A percentile compares a stretch with the other conserved stretches of the same genome.
phyloP scores from a whole-genome alignment of 2,888 invertebrate species.

The Aelia acuminata region DNA sequence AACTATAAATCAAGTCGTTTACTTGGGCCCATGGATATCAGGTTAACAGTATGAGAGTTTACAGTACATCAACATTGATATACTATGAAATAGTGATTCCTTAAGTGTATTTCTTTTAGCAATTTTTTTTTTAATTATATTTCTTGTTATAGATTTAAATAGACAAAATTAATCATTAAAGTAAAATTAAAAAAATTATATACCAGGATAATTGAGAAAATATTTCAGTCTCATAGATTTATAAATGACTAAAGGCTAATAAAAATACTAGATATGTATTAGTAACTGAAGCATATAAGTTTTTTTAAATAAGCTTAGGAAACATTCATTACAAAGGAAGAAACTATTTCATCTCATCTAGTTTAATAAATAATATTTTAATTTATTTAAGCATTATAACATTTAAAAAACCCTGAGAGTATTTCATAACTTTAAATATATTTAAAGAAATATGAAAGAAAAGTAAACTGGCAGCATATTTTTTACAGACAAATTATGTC shows the following conservation, averaged over 20 bases:
- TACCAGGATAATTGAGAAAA: neutral
- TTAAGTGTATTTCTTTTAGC: too few species aligned
- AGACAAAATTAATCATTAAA: neutral
- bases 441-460: neutral
- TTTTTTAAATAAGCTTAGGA: neutral
- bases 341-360: neutral
- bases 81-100: too few species aligned
- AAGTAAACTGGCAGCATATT: neutral
- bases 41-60: too few species aligned
- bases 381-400: neutral
- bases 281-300: neutral
- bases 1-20: too few species aligned
- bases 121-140: neutral
- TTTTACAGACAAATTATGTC: neutral
- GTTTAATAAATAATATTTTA: neutral
- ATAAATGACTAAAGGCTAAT: neutral
- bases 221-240: neutral
- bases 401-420: slow-evolving; percentile 1
- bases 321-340: neutral
- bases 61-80: neutral
- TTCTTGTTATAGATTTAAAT: neutral
- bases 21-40: too few species aligned
- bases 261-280: too few species aligned
- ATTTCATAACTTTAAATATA: neutral
- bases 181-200: neutral